A percentile compares a stretch with the other conserved stretches of the same genome.
Conservation (phyloP, 2,113 vertebrate species). For the Sarotherodon lohbergeri region DNA sequence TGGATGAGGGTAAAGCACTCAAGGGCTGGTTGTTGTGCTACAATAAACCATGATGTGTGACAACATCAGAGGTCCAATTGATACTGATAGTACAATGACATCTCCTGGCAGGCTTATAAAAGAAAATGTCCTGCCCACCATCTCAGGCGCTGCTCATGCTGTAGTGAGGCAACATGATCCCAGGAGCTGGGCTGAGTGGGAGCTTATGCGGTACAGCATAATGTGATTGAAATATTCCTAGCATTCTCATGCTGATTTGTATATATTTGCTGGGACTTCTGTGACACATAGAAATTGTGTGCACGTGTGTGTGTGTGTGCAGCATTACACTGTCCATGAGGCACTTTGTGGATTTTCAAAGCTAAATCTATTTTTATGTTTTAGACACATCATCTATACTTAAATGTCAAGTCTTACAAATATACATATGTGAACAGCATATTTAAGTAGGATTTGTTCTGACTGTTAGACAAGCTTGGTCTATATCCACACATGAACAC, state of each 20-base stretch:
- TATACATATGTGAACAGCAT: neutral
- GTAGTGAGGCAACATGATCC: neutral
- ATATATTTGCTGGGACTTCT: neutral
- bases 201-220: neutral
- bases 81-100: conserved; percentile 51
- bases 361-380: conserved; percentile 5
- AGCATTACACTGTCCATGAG: neutral
- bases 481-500: neutral
- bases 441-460: conserved; percentile 1
- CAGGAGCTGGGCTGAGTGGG: neutral
- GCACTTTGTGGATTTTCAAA: neutral
- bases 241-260: neutral
- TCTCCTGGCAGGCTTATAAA: conserved; percentile 58
- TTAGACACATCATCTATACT: neutral
- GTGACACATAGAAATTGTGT: neutral
- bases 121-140: conserved; percentile 34
- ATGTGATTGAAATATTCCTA: neutral
- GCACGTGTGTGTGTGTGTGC: neutral
- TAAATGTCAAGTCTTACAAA: conserved; percentile 6
- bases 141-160: neutral
- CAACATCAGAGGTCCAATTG: conserved; percentile 35
- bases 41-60: conserved; percentile 33
- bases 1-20: conserved; percentile 47
- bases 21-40: conserved; percentile 22
- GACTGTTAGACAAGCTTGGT: neutral